Evolutionary conservation across 2,797 vertebrate genomes (phyloP).

Genomic region (Psittacula derbiana): DNA sequence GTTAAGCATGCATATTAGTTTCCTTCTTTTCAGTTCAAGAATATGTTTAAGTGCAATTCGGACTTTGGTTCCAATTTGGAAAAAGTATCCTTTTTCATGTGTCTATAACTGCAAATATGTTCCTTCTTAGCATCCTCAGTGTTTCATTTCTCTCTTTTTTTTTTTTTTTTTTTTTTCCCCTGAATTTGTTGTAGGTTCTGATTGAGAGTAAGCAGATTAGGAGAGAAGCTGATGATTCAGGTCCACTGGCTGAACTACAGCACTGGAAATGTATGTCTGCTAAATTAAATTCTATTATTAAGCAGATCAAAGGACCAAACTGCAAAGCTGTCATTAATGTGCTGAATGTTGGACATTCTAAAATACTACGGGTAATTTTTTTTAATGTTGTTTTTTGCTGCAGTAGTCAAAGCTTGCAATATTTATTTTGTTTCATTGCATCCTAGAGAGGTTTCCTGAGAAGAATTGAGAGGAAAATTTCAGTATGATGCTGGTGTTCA

Average conservation of each 20-base stretch:
- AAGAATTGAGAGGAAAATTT: not conserved
- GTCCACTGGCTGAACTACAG: slow-evolving; percentile 81
- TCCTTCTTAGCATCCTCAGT: not conserved
- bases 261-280: slow-evolving; percentile 83
- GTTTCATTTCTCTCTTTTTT: not conserved
- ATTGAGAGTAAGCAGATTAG: slow-evolving; percentile 79
- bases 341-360: slow-evolving; percentile 78
- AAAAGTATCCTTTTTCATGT: not conserved
- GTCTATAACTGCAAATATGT: not conserved
- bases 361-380: slow-evolving; percentile 76
- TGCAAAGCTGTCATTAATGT: slow-evolving; percentile 81
- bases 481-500: not conserved
- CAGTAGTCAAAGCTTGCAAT: not conserved
- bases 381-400: not conserved
- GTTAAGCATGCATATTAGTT: not conserved
- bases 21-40: not conserved
- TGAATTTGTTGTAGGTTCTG: slow-evolving; percentile 74
- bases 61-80: not conserved
- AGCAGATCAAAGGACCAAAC: slow-evolving; percentile 80
- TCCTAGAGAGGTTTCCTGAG: not conserved
- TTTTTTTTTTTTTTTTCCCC: not conserved
- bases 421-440: not conserved
- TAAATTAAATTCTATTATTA: slow-evolving; percentile 82
- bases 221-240: slow-evolving; percentile 77
- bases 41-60: not conserved